Evolutionary conservation across 2,888 invertebrate genomes (phyloP).

Genomic region (Rhingia campestris): DNA sequence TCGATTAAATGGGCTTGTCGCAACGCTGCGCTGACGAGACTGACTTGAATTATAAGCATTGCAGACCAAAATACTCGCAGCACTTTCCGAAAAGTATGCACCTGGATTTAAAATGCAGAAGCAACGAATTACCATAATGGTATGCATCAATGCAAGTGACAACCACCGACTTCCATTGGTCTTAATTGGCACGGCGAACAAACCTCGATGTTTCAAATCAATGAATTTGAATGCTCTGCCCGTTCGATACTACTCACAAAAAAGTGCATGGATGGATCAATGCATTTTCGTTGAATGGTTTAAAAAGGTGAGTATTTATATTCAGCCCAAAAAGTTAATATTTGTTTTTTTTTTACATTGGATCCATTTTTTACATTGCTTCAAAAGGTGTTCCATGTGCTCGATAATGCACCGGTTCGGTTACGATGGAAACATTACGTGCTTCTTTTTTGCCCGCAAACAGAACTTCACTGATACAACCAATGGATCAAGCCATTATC

Average conservation of each 20-base stretch:
- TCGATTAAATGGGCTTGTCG: too few relatives aligned
- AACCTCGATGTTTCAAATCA: conserved; percentile 27
- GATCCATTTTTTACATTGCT: too few relatives aligned
- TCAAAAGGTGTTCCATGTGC: too few relatives aligned
- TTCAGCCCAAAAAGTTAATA: not conserved
- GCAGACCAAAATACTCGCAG: too few relatives aligned
- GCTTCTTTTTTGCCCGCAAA: too few relatives aligned
- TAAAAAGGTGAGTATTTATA: conserved; percentile 11
- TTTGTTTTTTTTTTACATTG: too few relatives aligned
- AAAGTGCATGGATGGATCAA: conserved; percentile 30
- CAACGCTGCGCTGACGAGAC: too few relatives aligned
- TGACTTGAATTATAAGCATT: too few relatives aligned
- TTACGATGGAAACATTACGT: too few relatives aligned
- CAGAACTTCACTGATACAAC: too few relatives aligned
- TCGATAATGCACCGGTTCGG: too few relatives aligned
- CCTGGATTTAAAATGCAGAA: conserved; percentile 3
- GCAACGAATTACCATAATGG: not conserved
- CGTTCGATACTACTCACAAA: conserved; percentile 28
- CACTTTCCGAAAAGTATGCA: conserved; percentile 11
- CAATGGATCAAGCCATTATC: too few relatives aligned
- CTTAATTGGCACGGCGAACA: conserved; percentile 1
- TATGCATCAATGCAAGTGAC: conserved; percentile 6
- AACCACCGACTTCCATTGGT: conserved; percentile 1
- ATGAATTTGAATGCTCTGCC: conserved; percentile 29
- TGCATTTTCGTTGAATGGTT: conserved; percentile 36